Base-by-base conservation (phyloP, 2,797 vertebrate species). In the Sebastes kiyomatsui region DNA sequence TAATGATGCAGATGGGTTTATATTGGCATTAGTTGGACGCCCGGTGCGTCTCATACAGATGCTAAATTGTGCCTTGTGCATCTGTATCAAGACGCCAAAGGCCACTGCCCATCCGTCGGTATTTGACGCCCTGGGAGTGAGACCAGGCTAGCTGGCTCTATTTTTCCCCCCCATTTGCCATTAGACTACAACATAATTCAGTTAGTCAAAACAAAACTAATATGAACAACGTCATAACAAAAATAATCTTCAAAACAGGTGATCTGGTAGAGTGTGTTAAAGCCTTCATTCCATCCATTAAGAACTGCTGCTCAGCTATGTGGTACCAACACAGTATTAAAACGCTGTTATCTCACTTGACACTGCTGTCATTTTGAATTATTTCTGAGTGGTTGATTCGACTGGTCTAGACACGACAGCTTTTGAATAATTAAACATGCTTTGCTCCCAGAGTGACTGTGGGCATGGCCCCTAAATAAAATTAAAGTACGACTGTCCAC, bases 261-360 rank as follows among this genome's bases (percentile, higher is more conserved):
- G 46, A 59, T 72, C 35, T 49, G 71, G 38, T 77, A 70, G 23
- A 62, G 33, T 28, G 49, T 72, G 56, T 72, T 83, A 23, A 70
- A 67, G 32, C 69, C 69, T 80, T 59, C 55, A 72, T 54, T 62
- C 38, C 20, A 46, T 58, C 46, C 25, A 46, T 69, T 55, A 86
- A 73, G 28, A 70, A 28, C 30, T 56, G 32, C 18, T 70, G 54
- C 49, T 89, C 30, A 83, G 76, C 70, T 80, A 72, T 69, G 74
- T 76, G 74, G 77, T 77, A 75, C 55, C 13, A 68, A 61, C 56
- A 56, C 35, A 25, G 38, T 73, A 62, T 62, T 62, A 7, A 77
- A 84, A 80, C 67, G 81, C 68, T 32, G 64, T 89, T 90, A 87
- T 90, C 87, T 91, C 90, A 88, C 79, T 90, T 88, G 86, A 86